phyloP scores from a whole-genome alignment of 1,140 invertebrate genomes.

The Orchestia grillus region DNA sequence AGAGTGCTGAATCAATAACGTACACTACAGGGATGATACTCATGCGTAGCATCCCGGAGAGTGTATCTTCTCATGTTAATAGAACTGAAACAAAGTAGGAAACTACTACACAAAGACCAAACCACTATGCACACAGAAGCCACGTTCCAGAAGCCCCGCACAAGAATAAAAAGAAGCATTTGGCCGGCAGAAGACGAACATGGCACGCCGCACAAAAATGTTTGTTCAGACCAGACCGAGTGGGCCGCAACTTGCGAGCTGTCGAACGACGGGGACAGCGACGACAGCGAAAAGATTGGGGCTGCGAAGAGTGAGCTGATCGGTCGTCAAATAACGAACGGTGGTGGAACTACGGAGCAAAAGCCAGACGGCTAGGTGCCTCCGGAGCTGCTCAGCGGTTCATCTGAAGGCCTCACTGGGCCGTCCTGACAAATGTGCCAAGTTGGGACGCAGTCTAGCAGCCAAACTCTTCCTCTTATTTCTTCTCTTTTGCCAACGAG shows the following conservation, averaged over 20 bases:
- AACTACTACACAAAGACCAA: neutral
- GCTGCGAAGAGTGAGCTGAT: neutral
- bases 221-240: neutral
- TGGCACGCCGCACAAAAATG: neutral
- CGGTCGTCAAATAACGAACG: neutral
- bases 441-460: conserved; percentile 16
- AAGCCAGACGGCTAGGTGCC: neutral
- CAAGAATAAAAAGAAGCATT: neutral
- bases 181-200: neutral
- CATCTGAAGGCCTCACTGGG: neutral
- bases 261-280: neutral
- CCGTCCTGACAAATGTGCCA: conserved; percentile 14
- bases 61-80: neutral
- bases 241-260: neutral
- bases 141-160: neutral
- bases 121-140: neutral
- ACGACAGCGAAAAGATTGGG: neutral
- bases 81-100: neutral
- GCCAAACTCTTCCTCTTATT: conserved; percentile 18
- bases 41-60: neutral
- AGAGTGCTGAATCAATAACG: neutral
- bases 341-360: neutral
- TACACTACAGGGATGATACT: neutral
- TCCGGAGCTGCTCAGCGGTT: neutral
- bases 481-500: neutral